Percentiles rank a stretch among this genome's conserved stretches.
phyloP scores from a whole-genome alignment of 2,113 vertebrate species.

The human (Homo sapiens) region DNA sequence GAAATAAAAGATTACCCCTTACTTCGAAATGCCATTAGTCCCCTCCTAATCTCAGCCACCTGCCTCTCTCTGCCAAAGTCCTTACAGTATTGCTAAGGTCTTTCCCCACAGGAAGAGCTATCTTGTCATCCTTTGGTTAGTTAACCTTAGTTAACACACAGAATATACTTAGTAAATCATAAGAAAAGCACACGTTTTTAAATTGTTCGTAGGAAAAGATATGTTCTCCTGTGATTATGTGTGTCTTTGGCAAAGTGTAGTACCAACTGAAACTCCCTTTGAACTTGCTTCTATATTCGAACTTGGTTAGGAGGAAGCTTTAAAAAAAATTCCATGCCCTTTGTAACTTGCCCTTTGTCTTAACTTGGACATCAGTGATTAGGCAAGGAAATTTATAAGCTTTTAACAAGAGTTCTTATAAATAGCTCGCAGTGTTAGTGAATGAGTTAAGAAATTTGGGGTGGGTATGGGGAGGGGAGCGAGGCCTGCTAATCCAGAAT shows the following conservation, averaged over 20 bases:
- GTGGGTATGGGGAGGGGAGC: background rate
- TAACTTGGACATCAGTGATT: constrained; percentile 34
- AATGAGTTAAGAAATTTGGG: constrained; percentile 29
- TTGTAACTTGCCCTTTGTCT: constrained; percentile 61
- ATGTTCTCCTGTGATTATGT: background rate
- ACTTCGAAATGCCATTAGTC: constrained; percentile 13
- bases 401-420: constrained; percentile 25
- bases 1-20: constrained; percentile 13
- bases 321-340: constrained; percentile 34
- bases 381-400: constrained; percentile 31
- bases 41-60: background rate
- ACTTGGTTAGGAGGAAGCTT: constrained; percentile 37
- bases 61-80: constrained; percentile 20
- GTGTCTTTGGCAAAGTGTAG: background rate
- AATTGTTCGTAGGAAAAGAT: background rate
- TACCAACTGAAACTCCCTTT: constrained; percentile 13
- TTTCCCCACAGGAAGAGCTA: background rate
- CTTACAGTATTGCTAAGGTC: constrained; percentile 19
- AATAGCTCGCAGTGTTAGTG: background rate
- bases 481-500: background rate
- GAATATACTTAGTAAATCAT: background rate
- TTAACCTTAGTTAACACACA: background rate
- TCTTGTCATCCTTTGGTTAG: background rate
- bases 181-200: background rate
- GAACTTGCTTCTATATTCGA: constrained; percentile 29